A percentile compares a stretch with the other conserved stretches of the same genome.
Evolutionary conservation across 2,113 vertebrate genomes (phyloP).

Genomic region (Nerophis lumbriciformis): DNA sequence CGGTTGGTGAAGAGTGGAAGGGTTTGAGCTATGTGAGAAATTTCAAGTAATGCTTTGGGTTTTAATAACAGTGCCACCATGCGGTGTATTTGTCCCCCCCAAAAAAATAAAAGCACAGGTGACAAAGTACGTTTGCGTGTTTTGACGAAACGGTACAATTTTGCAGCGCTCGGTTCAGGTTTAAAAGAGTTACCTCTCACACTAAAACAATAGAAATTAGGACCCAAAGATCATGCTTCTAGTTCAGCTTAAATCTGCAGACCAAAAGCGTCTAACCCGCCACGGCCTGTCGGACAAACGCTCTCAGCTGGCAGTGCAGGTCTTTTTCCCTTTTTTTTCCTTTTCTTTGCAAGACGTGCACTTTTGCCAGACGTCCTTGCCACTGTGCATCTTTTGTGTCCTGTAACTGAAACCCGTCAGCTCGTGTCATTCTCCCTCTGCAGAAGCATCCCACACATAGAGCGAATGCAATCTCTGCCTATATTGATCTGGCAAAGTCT

Average conservation of each 20-base stretch:
- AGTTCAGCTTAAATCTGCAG: not conserved
- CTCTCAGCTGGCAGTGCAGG: constrained; percentile 19
- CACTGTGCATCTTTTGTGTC: constrained; percentile 45
- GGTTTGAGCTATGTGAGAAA: too few species aligned
- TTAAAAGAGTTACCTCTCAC: too few species aligned
- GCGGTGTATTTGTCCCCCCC: too few species aligned
- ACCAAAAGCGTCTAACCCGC: not conserved
- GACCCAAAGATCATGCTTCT: too few species aligned
- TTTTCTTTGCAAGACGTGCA: constrained; percentile 37
- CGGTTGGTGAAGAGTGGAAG: too few species aligned
- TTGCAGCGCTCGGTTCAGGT: too few species aligned
- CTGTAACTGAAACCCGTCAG: constrained; percentile 55
- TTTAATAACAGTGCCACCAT: too few species aligned
- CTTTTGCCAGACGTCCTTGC: constrained; percentile 45
- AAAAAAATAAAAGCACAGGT: too few species aligned
- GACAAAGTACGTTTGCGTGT: too few species aligned
- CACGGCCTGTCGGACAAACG: constrained; percentile 12
- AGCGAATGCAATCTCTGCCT: constrained; percentile 43
- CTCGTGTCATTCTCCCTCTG: constrained; percentile 33
- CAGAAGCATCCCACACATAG: constrained; percentile 23
- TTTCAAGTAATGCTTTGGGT: too few species aligned
- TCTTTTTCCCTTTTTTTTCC: not conserved
- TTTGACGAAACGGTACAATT: too few species aligned
- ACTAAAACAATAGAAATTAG: too few species aligned
- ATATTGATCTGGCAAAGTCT: constrained; percentile 54